Evolutionary conservation across 2,888 invertebrate genomes (phyloP).

Genomic region (Lamellibrachia columna): DNA sequence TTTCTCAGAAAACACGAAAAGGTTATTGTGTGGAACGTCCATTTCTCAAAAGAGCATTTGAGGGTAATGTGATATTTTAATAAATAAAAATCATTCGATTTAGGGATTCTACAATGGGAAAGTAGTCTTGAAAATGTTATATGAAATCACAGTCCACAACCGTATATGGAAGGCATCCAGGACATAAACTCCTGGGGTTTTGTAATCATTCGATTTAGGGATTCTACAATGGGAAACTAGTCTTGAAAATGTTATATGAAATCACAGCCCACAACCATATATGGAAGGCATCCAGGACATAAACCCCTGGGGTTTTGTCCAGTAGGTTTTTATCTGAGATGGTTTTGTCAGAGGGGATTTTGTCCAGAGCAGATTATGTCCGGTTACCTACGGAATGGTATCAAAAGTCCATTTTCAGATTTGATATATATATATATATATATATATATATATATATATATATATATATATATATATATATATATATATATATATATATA

Average conservation of each 20-base stretch:
- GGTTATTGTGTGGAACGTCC: background rate
- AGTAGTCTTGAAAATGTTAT: background rate
- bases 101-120: background rate
- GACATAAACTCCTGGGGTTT: too few relatives aligned
- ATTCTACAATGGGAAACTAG: background rate
- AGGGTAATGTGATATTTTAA: background rate
- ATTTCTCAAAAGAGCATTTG: background rate
- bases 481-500: too few relatives aligned
- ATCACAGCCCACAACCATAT: background rate
- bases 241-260: background rate
- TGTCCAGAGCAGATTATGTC: too few relatives aligned
- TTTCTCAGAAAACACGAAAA: background rate
- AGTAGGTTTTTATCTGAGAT: too few relatives aligned
- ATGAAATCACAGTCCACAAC: background rate
- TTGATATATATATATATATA: too few relatives aligned
- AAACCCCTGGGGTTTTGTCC: too few relatives aligned
- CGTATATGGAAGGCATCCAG: background rate
- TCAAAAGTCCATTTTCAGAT: too few relatives aligned
- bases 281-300: background rate
- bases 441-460: too few relatives aligned
- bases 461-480: too few relatives aligned
- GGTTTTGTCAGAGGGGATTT: too few relatives aligned
- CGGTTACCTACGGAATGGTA: too few relatives aligned
- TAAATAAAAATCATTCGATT: background rate
- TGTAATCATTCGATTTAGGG: background rate